Conservation (phyloP, 2,797 vertebrate genomes). For the Cyprinodon diabolis region DNA sequence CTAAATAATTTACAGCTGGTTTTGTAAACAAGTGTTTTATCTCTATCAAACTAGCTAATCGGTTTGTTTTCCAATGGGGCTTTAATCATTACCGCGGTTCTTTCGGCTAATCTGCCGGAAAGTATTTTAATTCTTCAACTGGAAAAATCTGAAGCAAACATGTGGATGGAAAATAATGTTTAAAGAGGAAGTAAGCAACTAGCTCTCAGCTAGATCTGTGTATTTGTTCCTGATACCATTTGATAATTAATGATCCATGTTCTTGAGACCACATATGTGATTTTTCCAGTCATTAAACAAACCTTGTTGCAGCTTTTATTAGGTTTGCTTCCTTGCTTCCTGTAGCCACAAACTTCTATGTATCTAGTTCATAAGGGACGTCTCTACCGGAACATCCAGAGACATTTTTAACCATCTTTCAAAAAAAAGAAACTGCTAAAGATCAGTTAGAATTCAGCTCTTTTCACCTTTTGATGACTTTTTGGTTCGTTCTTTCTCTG, state of each 20-base stretch:
- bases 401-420: neutral
- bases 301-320: no score
- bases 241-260: slow-evolving; percentile 8
- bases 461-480: neutral
- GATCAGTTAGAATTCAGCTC: no score
- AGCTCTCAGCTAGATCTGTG: slow-evolving; percentile 1
- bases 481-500: neutral
- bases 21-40: slow-evolving; percentile 25
- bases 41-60: slow-evolving; percentile 1
- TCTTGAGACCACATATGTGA: neutral
- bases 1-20: slow-evolving; percentile 52
- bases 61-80: neutral
- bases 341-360: no score
- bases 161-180: neutral
- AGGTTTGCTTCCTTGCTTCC: no score
- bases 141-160: neutral
- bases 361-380: neutral
- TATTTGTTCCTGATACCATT: slow-evolving; percentile 42
- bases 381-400: neutral
- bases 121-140: neutral
- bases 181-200: neutral
- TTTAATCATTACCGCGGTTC: slow-evolving; percentile 1
- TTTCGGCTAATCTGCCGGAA: neutral
- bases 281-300: neutral
- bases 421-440: no score